Base-by-base conservation (phyloP, 2,888 invertebrate species). In the Orthonevra nobilis region DNA sequence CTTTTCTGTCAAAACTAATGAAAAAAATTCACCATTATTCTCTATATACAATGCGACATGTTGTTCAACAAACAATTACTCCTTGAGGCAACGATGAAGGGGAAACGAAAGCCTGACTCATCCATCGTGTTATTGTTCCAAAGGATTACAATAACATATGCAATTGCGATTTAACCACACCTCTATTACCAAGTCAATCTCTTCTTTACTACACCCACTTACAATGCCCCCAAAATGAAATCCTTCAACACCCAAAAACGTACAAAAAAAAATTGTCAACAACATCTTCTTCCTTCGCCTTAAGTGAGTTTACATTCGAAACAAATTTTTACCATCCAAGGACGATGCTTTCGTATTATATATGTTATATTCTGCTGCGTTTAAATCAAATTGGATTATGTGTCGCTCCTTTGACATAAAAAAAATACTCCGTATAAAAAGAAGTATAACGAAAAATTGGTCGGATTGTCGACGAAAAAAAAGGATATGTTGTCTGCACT, bases 311-410 rank as follows among this genome's bases (percentile, higher is more conserved):
- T 75, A 63, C 70, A 63, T 70, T 48, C 32, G 42, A 58, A 75
- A 56, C 23, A 69, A 28, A 23, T 52, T 34, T 42, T 26, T 14
- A 14, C 7, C 48, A 50, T 14, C 40, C 23, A 30, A 46, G 17
- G 52, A 15, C 19, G 44, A 68, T 69, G 50, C 60, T 69, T 69
- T 48, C 50, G 19, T 30, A 32, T n/a, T 32, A 68, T 46, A 23
- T 56, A 50, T 40, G 36, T n/a, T n/a, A n/a, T 61, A 68, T 69
- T 74, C 56, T 56, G 42, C 54, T 69, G 69, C 69, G 48, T 69
- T 75, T 75, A 75, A 75, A 75, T 75, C 74, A 75, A 75, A 75
- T 75, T 75, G 74, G 74, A 75, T 75, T 75, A 75, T 75, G 54
- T 75, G 74, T 75, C 74, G 61, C 74, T 74, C 46, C 46, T 60